Base-by-base conservation (phyloP, 2,888 invertebrate genomes). In the Tribolium freemani region DNA sequence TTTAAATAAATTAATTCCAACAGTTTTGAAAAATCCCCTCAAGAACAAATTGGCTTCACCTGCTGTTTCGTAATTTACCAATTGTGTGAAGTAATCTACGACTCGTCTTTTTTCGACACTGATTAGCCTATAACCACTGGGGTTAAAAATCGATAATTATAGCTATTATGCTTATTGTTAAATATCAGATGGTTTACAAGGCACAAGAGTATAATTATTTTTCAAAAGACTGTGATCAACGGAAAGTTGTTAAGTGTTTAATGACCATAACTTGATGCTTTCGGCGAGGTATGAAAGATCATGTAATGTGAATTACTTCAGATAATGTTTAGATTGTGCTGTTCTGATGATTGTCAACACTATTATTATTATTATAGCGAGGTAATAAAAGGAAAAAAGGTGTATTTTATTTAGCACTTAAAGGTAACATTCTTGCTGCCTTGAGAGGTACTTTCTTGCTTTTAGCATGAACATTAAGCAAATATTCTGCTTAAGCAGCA, bases 261-360 rank as follows among this genome's bases (percentile, higher is more conserved):
- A 38, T 38, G 38, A 38, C 38, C 38, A 38, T 38, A 38, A 8
- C 38, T 38, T 51, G 20, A 51, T 51, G 51, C 51, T 21, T 21
- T 51, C 16, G 51, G 51, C 51, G 11, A 20, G 11, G 21, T 21
- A 16, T 51, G 21, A 51, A 51, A 51, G 51, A 13, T 16, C 51
- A 51, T 21, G 16, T n/a, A 51, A 51, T 51, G 51, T 51, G 51
- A 20, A 21, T 51, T 16, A 51, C 6, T 51, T 51, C 16, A 51
- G 20, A 16, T 50, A 13, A 50, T 50, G 9, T 20, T 48, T 11
- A 38, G 38, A 38, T 38, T n/a, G 38, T 38, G 38, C n/a, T 38
- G 9, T 38, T 2, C 38, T 38, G 38, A n/a, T 38, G n/a, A 38
- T 38, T 38, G 38, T 38, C 38, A 38, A 38, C 8, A 38, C 8